phyloP scores from a whole-genome alignment of 2,797 vertebrate species.

The Meda fulgida region DNA sequence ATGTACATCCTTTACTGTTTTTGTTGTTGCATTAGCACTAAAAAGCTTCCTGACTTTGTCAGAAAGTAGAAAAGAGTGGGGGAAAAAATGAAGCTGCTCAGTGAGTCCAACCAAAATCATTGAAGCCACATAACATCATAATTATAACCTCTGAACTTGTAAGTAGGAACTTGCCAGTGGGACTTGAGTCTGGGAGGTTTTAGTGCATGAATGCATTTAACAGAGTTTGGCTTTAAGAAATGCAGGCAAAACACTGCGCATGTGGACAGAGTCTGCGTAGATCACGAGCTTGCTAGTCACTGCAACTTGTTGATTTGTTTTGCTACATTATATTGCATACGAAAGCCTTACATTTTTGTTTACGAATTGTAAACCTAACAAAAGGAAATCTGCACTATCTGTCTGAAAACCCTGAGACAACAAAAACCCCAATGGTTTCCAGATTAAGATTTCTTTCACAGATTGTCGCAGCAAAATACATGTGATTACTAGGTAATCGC shows the following conservation, averaged over 20 bases:
- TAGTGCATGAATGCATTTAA: conserved; percentile 16
- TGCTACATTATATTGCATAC: background rate
- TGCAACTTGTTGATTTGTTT: conserved; percentile 2
- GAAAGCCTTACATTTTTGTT: background rate
- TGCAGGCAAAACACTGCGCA: background rate
- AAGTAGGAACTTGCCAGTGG: background rate
- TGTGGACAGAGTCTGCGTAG: background rate
- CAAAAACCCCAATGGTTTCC: background rate
- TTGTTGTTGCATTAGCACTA: conserved; percentile 13
- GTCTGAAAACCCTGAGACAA: background rate
- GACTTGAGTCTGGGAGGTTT: conserved; percentile 1
- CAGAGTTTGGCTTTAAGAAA: background rate
- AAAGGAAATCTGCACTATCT: background rate
- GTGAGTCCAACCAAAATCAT: conserved; percentile 1
- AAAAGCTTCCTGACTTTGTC: conserved; percentile 18
- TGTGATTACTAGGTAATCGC: background rate
- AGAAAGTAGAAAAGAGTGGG: background rate
- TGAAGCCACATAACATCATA: conserved; percentile 9
- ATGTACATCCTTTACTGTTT: conserved; percentile 10
- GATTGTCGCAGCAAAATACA: background rate
- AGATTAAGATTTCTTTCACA: background rate
- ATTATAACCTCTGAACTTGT: conserved; percentile 27
- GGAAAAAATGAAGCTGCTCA: background rate
- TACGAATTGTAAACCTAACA: background rate
- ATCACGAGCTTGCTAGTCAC: background rate